Conservation (phyloP, 1,140 invertebrate genomes). For the Anastrepha obliqua region DNA sequence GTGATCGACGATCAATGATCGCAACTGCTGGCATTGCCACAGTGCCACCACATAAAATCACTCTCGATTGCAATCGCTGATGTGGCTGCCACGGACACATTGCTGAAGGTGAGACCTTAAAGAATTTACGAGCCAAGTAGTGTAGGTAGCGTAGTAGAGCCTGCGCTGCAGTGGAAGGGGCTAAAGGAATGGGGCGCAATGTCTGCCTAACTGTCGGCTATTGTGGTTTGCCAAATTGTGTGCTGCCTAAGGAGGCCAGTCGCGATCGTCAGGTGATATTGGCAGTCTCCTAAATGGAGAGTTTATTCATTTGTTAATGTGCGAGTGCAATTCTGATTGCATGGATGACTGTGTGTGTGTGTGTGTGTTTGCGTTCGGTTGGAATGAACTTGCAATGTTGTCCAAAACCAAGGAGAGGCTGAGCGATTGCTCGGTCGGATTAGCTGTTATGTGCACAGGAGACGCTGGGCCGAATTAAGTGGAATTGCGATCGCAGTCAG, state of each 20-base stretch:
- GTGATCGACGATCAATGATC: constrained; percentile 50
- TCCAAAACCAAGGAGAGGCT: neutral
- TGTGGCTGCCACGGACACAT: constrained; percentile 48
- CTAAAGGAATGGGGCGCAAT: neutral
- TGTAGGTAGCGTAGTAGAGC: neutral
- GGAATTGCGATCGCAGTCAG: constrained; percentile 51
- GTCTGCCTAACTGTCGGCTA: neutral
- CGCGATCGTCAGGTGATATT: constrained; percentile 43
- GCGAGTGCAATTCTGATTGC: constrained; percentile 12
- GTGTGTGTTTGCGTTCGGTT: neutral
- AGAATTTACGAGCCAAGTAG: constrained; percentile 71
- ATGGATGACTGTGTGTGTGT: neutral
- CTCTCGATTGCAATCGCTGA: constrained; percentile 58
- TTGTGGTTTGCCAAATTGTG: constrained; percentile 39
- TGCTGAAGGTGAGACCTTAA: constrained; percentile 72
- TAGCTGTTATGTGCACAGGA: neutral
- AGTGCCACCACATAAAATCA: constrained; percentile 56
- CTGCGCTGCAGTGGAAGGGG: neutral
- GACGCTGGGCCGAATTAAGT: constrained; percentile 36
- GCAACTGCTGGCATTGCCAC: constrained; percentile 61
- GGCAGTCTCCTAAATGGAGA: constrained; percentile 14
- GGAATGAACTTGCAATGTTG: constrained; percentile 36
- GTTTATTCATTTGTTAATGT: constrained; percentile 29
- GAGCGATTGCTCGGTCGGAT: constrained; percentile 45
- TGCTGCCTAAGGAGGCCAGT: neutral